phyloP scores from a whole-genome alignment of 1,140 invertebrate species.

The Dufourea novaeangliae region DNA sequence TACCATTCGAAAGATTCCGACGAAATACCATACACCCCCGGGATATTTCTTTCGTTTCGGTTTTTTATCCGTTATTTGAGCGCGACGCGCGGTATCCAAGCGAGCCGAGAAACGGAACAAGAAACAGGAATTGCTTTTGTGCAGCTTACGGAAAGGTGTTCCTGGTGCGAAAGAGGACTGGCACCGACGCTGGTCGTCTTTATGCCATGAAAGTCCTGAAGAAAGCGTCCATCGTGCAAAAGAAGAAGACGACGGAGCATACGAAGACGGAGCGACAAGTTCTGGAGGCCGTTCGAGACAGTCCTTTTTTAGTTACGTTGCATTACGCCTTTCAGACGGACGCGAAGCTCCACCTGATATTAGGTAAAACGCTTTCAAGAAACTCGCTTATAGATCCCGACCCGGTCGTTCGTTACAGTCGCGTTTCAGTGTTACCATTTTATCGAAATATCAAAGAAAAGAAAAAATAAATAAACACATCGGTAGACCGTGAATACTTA shows the following conservation, averaged over 20 bases:
- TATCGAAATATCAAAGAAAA: too few species aligned
- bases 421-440: too few species aligned
- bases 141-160: conserved; percentile 97
- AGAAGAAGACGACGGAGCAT: conserved; percentile 96
- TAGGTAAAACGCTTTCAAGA: conserved; percentile 86
- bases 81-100: neutral
- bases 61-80: neutral
- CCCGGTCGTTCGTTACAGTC: too few species aligned
- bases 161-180: conserved; percentile 91
- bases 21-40: too few species aligned
- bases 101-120: too few species aligned
- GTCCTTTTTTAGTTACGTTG: conserved; percentile 95
- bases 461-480: too few species aligned
- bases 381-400: too few species aligned
- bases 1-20: too few species aligned
- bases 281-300: conserved; percentile 92
- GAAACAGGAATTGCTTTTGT: conserved; percentile 73
- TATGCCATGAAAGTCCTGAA: conserved; percentile 98
- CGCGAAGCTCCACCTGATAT: conserved; percentile 94
- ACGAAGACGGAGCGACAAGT: conserved; percentile 95
- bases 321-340: conserved; percentile 98
- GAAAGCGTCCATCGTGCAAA: conserved; percentile 94
- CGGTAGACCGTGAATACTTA: too few species aligned
- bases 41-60: neutral
- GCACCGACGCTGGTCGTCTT: conserved; percentile 89